Evolutionary conservation across 2,888 invertebrate species (phyloP).

Genomic region (Acronicta leporina): DNA sequence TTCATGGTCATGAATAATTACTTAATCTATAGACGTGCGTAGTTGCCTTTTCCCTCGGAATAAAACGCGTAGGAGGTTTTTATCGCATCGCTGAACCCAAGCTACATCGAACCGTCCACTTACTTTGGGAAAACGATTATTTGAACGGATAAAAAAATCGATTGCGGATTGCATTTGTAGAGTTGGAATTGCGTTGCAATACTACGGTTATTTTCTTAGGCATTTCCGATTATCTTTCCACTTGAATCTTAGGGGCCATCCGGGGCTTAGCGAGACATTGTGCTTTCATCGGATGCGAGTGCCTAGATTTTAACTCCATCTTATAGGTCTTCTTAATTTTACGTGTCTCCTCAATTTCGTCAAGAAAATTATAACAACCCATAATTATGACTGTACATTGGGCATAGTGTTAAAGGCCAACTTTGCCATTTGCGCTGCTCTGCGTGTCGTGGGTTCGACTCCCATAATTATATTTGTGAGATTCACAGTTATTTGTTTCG

Average conservation of each 20-base stretch:
- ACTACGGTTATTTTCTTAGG: conserved; percentile 65
- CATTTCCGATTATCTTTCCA: conserved; percentile 67
- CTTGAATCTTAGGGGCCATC: conserved; percentile 72
- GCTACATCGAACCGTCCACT: conserved; percentile 16
- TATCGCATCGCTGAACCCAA: conserved; percentile 30
- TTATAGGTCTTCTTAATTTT: conserved; percentile 48
- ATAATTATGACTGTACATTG: no score
- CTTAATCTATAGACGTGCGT: conserved; percentile 26
- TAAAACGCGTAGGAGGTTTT: conserved; percentile 32
- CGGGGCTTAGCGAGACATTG: conserved; percentile 57
- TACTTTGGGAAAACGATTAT: conserved; percentile 31
- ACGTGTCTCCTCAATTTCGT: no score
- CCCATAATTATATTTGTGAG: no score
- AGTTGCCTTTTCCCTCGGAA: conserved; percentile 18
- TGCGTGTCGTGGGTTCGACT: no score
- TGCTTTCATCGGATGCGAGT: conserved; percentile 60
- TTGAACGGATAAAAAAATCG: conserved; percentile 40
- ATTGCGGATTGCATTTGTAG: conserved; percentile 46
- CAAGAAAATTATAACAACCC: no score
- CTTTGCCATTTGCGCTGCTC: no score
- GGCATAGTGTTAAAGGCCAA: no score
- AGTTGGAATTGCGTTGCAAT: conserved; percentile 58
- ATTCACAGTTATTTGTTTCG: conserved; percentile 1
- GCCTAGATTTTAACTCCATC: conserved; percentile 49
- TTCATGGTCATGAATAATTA: conserved; percentile 55